These are phyloP conservation scores for Crenichthys baileyi DNA, from an alignment of 2,797 vertebrate genomes.

Conservation along the genomic window DNA sequence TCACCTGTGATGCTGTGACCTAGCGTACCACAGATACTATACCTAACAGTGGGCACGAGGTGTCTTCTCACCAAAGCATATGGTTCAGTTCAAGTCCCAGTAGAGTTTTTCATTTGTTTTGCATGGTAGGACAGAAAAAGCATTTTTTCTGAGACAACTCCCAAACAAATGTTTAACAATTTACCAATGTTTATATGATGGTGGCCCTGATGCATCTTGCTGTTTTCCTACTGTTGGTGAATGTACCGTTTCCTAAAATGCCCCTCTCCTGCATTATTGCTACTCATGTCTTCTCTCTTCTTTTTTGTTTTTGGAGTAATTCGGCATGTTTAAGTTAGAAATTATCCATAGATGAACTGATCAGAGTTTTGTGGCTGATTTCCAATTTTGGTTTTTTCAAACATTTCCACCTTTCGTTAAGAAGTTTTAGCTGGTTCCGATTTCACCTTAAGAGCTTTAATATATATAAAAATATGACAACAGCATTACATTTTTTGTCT, in stretches of 20 bases:
- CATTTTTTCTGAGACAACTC: too few species aligned
- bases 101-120: too few species aligned
- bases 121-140: too few species aligned
- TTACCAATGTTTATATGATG: background rate
- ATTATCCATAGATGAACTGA: background rate
- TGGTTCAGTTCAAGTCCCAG: too few species aligned
- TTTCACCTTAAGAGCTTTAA: background rate
- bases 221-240: background rate
- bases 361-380: background rate
- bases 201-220: background rate
- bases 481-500: too few species aligned
- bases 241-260: too few species aligned
- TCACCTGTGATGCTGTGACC: too few species aligned
- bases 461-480: background rate
- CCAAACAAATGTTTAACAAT: too few species aligned
- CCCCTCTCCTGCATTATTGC: background rate
- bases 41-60: too few species aligned
- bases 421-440: background rate
- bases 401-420: background rate
- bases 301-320: background rate
- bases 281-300: background rate
- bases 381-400: background rate
- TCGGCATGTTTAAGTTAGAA: background rate
- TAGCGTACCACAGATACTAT: too few species aligned
- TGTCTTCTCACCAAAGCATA: too few species aligned